A percentile compares a stretch with the other conserved stretches of the same genome.
These are phyloP conservation scores for Odocoileus hemionus DNA, from an alignment of 2,113 vertebrate species.

Conservation along the genomic window DNA sequence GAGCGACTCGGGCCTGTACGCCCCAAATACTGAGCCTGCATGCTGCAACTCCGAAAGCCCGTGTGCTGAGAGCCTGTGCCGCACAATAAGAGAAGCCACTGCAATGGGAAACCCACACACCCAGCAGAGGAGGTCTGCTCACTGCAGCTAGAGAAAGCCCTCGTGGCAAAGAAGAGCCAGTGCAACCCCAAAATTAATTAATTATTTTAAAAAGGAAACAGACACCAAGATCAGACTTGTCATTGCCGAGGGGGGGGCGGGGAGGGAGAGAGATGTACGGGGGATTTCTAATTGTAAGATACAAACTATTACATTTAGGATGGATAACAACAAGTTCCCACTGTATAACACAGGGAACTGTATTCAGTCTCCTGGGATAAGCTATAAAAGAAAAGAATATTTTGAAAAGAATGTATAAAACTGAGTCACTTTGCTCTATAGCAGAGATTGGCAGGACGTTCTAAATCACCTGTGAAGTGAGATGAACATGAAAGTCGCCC, in stretches of 20 bases:
- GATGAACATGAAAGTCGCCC: not conserved
- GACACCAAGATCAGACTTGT: not conserved
- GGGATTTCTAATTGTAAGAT: not conserved
- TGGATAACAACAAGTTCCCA: not conserved
- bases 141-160: not conserved
- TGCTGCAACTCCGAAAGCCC: rapidly evolving
- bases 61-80: not conserved
- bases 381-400: not conserved
- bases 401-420: not conserved
- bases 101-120: not conserved
- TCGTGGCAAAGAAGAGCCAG: not conserved
- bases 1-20: not conserved
- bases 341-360: not conserved
- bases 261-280: not conserved
- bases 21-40: not conserved
- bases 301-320: not conserved
- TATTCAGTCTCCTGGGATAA: not conserved
- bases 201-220: not conserved
- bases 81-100: not conserved
- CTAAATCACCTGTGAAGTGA: not conserved
- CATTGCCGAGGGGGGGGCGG: not conserved
- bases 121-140: not conserved
- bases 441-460: not conserved
- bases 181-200: not conserved
- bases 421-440: not conserved